Percentiles rank a stretch among this genome's conserved stretches.
Evolutionary conservation across 2,797 vertebrate genomes (phyloP).

Genomic region (Pelochelys cantorii): DNA sequence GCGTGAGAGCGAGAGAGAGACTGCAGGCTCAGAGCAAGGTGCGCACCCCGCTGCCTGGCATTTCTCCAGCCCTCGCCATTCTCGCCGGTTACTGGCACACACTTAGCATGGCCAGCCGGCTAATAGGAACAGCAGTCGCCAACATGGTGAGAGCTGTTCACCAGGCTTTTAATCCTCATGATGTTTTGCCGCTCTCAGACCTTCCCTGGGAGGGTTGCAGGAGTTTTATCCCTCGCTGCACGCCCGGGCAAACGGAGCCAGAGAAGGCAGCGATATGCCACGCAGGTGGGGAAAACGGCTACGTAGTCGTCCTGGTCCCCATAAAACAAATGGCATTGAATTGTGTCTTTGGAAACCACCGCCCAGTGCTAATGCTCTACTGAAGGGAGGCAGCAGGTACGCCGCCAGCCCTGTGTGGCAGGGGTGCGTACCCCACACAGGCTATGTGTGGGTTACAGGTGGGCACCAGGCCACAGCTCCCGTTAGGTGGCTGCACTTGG

Average conservation of each 20-base stretch:
- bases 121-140: not conserved
- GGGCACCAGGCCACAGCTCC: not conserved
- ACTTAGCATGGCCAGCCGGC: not conserved
- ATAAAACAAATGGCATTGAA: not conserved
- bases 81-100: not conserved
- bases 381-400: not conserved
- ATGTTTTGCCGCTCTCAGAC: not conserved
- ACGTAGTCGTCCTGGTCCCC: rapidly evolving
- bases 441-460: not conserved
- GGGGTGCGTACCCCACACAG: too few species aligned
- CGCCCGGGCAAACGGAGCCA: too few species aligned
- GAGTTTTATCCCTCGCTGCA: not conserved
- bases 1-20: not conserved
- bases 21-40: not conserved
- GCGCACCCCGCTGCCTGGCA: not conserved
- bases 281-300: not conserved
- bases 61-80: not conserved
- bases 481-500: not conserved
- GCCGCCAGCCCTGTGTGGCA: not conserved
- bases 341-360: not conserved
- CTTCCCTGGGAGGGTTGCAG: too few species aligned
- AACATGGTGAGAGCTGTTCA: too few species aligned
- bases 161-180: not conserved
- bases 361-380: not conserved
- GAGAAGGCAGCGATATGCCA: not conserved